A percentile compares a stretch with the other conserved stretches of the same genome.
phyloP scores from a whole-genome alignment of 2,797 vertebrate genomes.

The Aldrovandia affinis region DNA sequence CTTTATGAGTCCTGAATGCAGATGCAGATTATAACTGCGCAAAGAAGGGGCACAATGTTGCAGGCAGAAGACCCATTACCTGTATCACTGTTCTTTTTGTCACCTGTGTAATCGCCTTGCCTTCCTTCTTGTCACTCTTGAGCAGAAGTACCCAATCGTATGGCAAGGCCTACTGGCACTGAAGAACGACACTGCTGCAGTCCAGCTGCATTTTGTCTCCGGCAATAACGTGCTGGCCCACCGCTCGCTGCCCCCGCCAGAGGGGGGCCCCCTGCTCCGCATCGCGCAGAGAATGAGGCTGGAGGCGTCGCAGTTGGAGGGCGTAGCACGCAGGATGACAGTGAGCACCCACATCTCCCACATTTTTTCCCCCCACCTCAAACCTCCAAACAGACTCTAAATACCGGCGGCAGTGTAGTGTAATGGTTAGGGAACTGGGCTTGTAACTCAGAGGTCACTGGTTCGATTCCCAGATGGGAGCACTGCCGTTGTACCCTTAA shows the following conservation, averaged over 20 bases:
- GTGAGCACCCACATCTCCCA: constrained; percentile 69
- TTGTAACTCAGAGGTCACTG: too few species aligned
- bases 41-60: neutral
- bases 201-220: constrained; percentile 97
- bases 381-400: too few species aligned
- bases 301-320: constrained; percentile 92
- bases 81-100: neutral
- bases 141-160: constrained; percentile 96
- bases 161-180: constrained; percentile 97
- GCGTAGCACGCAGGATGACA: constrained; percentile 94
- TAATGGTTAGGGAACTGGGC: too few species aligned
- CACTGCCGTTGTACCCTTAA: too few species aligned
- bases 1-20: too few species aligned
- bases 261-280: constrained; percentile 89
- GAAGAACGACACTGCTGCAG: constrained; percentile 96
- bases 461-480: too few species aligned
- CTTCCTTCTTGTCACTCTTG: constrained; percentile 25
- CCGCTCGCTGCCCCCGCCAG: constrained; percentile 90
- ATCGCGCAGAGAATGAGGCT: constrained; percentile 98
- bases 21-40: neutral
- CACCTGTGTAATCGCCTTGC: neutral
- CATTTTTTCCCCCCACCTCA: neutral
- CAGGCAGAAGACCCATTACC: neutral
- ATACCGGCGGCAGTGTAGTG: too few species aligned
- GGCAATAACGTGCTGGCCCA: constrained; percentile 94